Percentiles rank a stretch among this genome's conserved stretches.
Conservation (phyloP, 2,797 vertebrate genomes). For the Paguma larvata region DNA sequence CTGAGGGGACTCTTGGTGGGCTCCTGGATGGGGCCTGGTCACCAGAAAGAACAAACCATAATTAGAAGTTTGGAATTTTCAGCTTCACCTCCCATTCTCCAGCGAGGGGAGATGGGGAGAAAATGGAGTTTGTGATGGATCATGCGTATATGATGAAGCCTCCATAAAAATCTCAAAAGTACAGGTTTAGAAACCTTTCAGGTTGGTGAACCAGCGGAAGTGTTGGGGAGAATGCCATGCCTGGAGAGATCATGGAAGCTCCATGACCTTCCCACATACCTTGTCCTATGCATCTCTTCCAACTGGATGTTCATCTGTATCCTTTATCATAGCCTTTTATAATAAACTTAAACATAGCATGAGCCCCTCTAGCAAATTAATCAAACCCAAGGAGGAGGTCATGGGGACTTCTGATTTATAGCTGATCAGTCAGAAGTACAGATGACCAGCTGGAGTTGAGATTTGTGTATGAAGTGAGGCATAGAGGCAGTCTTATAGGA, state of each 20-base stretch:
- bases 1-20: neutral
- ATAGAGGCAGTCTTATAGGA: neutral
- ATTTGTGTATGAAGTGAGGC: neutral
- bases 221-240: neutral
- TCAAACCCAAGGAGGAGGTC: neutral
- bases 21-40: neutral
- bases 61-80: neutral
- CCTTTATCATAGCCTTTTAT: neutral
- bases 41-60: neutral
- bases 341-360: neutral
- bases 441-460: neutral
- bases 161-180: neutral
- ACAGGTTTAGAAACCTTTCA: neutral
- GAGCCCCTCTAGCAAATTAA: neutral
- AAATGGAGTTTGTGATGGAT: neutral
- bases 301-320: neutral
- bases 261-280: neutral
- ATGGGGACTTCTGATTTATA: neutral
- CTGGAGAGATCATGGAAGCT: too few species aligned
- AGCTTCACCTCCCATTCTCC: neutral
- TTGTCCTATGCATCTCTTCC: neutral
- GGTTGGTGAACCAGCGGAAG: neutral
- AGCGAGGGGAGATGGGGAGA: neutral
- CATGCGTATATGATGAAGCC: neutral
- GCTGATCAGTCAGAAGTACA: neutral